A percentile compares a stretch with the other conserved stretches of the same genome.
Evolutionary conservation across 2,888 invertebrate genomes (phyloP).

Genomic region (Hydrotaea cyrtoneurina): DNA sequence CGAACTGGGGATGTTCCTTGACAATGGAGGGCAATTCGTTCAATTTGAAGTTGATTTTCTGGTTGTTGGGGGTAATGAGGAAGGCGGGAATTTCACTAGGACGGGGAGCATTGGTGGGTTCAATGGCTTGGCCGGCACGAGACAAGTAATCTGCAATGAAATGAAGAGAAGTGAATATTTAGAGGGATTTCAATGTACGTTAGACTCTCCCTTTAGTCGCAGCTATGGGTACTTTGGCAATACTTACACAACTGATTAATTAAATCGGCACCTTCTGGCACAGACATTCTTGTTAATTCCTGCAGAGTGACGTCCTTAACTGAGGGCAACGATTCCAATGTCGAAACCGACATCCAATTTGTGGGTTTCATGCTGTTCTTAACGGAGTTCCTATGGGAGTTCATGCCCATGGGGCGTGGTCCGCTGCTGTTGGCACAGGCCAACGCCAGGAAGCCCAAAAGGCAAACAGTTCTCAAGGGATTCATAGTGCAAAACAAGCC

Average conservation of each 20-base stretch:
- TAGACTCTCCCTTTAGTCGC: too few species aligned
- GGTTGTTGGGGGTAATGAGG: slow-evolving; percentile 40
- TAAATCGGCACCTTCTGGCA: slow-evolving; percentile 73
- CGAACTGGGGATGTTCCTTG: slow-evolving; percentile 70
- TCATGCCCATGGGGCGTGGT: slow-evolving; percentile 48
- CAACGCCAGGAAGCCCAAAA: slow-evolving; percentile 71
- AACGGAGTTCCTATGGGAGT: slow-evolving; percentile 66
- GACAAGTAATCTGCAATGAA: slow-evolving; percentile 72
- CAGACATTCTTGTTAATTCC: slow-evolving; percentile 73
- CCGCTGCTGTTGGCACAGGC: slow-evolving; percentile 63
- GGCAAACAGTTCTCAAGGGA: slow-evolving; percentile 72
- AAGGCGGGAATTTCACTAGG: slow-evolving; percentile 68
- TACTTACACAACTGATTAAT: slow-evolving; percentile 75
- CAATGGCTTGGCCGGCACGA: slow-evolving; percentile 72
- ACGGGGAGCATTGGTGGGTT: slow-evolving; percentile 70
- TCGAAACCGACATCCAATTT: slow-evolving; percentile 73
- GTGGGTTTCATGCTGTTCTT: slow-evolving; percentile 71
- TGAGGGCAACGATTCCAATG: slow-evolving; percentile 74
- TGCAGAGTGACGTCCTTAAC: slow-evolving; percentile 72
- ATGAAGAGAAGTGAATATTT: background rate
- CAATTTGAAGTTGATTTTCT: slow-evolving; percentile 63
- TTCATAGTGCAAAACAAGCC: slow-evolving; percentile 71
- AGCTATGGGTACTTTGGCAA: background rate
- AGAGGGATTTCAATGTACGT: background rate
- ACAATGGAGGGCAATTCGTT: slow-evolving; percentile 70